Percentiles rank a stretch among this genome's conserved stretches.
These are phyloP conservation scores for Dendrolimus punctatus DNA, from an alignment of 1,140 invertebrate species.

Conservation along the genomic window DNA sequence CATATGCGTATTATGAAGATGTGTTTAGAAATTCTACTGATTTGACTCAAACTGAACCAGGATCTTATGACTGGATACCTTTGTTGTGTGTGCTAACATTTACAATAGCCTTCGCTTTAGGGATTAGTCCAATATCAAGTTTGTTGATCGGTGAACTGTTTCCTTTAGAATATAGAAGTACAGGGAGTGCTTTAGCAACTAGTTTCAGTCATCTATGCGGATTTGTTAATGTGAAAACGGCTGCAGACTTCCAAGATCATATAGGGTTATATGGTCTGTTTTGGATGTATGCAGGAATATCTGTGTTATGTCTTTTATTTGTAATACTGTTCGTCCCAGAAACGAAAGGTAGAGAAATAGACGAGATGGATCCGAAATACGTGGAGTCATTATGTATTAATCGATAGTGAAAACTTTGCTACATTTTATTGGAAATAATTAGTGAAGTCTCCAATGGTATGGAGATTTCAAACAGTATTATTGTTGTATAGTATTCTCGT, in stretches of 20 bases:
- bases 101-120: conserved; percentile 88
- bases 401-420: conserved; percentile 42
- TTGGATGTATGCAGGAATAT: conserved; percentile 90
- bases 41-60: conserved; percentile 39
- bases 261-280: conserved; percentile 88
- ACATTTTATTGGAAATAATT: too few species aligned
- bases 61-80: conserved; percentile 84
- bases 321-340: conserved; percentile 91
- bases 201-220: conserved; percentile 91
- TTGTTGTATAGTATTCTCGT: conserved; percentile 8
- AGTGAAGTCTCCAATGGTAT: too few species aligned
- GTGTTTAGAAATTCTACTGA: conserved; percentile 60
- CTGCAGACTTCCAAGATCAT: conserved; percentile 83
- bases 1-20: conserved; percentile 83
- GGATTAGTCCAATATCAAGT: conserved; percentile 92
- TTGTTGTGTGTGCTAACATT: conserved; percentile 86
- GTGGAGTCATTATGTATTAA: conserved; percentile 72
- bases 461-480: conserved; percentile 12
- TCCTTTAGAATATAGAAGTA: conserved; percentile 86
- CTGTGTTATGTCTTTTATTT: conserved; percentile 87
- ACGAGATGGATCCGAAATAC: conserved; percentile 87
- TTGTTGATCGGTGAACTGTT: conserved; percentile 91
- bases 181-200: conserved; percentile 87
- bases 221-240: conserved; percentile 91
- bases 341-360: conserved; percentile 89